phyloP scores from a whole-genome alignment of 2,888 invertebrate species.

The Drosophila borealis region DNA sequence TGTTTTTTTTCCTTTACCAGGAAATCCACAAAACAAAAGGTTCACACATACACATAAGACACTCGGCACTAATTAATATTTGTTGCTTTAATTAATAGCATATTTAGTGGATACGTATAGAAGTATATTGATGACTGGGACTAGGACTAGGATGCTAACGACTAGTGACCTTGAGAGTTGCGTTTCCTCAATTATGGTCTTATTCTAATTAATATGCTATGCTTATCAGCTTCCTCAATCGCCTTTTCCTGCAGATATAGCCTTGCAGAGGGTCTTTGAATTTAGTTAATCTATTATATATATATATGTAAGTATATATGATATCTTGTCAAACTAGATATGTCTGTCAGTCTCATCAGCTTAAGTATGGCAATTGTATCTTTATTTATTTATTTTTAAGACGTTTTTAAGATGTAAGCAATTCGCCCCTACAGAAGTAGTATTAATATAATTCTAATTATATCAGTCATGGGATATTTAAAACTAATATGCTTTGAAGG shows the following conservation, averaged over 20 bases:
- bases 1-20: constrained; percentile 29
- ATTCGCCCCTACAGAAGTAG: too few relatives aligned
- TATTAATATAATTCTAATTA: too few relatives aligned
- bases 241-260: not conserved
- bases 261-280: not conserved
- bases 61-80: constrained; percentile 67
- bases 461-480: too few relatives aligned
- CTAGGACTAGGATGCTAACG: not conserved
- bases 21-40: constrained; percentile 14
- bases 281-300: too few relatives aligned
- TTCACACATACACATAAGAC: constrained; percentile 2
- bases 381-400: too few relatives aligned
- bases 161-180: constrained; percentile 36
- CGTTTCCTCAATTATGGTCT: not conserved
- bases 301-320: too few relatives aligned
- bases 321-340: too few relatives aligned
- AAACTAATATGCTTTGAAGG: too few relatives aligned
- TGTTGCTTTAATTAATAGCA: constrained; percentile 61
- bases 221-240: constrained; percentile 5
- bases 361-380: too few relatives aligned
- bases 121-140: constrained; percentile 12
- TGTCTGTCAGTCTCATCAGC: too few relatives aligned
- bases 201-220: constrained; percentile 18
- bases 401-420: too few relatives aligned
- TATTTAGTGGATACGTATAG: constrained; percentile 18